Evolutionary conservation across 2,797 vertebrate genomes (phyloP), one percentile per base, ranked within the genome.

Genomic region (Apodemus agrarius): DNA sequence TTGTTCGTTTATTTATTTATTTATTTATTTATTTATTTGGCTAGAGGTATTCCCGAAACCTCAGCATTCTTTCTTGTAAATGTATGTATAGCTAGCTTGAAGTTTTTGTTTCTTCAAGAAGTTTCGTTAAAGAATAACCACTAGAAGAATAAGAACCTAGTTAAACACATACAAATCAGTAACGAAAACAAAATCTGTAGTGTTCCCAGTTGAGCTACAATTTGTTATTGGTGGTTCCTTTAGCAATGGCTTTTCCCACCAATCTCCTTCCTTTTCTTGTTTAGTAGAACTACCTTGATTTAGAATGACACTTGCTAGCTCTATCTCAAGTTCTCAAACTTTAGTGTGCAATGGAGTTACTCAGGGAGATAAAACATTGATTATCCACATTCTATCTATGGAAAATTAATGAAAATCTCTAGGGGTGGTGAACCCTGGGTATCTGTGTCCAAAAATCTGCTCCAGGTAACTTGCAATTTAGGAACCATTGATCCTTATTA

Each of bases 371-470:
- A 84, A 90, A 96, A 92, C 59, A 67, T 12, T 83, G 61, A 59
- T 52, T 65, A 46, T 34, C 40, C 19, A 87, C 16, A 31, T 74
- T 92, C 61, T 75, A 89, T 22, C 46, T 4, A 14, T 79, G 83
- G 95, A 0, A 72, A 21, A 40, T 37, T 84, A 95, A 43, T 49
- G 13, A 80, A 83, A 80, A 46, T 81, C 5, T 76, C 43, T 90
- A 86, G 8, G 4, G 4, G 11, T 81, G 84, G 79, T 21, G 24
- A 92, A 76, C 95, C 31, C 19, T 74, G 79, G 26, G 29, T 93
- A 72, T 90, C 54, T 78, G n/a, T 78, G 84, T 84, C 93, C 93
- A 74, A 26, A 95, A 94, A 92, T 74, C 34, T 80, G 26, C 84
- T 95, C 72, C 90, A 59, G 21, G 22, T 75, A 31, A 94, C 84